Conservation (phyloP, 2,113 vertebrate genomes). For the Callaeas wilsoni region DNA sequence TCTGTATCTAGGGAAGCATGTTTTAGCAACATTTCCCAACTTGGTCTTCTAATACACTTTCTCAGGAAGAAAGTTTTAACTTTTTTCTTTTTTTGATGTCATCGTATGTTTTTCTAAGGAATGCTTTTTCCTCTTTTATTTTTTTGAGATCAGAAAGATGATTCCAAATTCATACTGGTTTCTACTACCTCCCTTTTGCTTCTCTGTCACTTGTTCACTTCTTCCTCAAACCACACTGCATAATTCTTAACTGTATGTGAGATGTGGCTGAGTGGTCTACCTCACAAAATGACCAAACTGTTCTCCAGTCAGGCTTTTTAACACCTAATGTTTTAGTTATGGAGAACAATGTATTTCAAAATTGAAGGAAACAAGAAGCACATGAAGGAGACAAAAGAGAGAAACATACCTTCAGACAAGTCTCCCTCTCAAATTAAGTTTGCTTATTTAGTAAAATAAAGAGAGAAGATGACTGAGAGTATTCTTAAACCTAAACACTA, state of each 20-base stretch:
- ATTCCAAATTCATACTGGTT: not conserved
- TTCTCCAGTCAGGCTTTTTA: not conserved
- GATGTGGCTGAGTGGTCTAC: not conserved
- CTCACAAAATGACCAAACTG: not conserved
- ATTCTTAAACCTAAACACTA: not conserved
- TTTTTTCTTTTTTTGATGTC: not conserved
- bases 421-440: not conserved
- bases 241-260: not conserved
- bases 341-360: not conserved
- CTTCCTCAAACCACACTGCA: not conserved
- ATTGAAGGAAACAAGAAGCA: not conserved
- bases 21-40: not conserved
- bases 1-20: not conserved
- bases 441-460: not conserved
- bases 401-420: not conserved
- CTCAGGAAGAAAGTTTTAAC: not conserved
- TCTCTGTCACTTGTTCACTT: not conserved
- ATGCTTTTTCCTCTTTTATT: not conserved
- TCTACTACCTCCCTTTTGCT: not conserved
- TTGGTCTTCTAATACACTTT: not conserved
- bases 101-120: not conserved
- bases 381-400: not conserved
- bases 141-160: not conserved
- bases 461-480: not conserved
- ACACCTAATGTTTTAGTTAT: not conserved